Evolutionary conservation across 53 echinoderm and acorn worm species (phyloP).

Genomic region (Crossaster papposus): DNA sequence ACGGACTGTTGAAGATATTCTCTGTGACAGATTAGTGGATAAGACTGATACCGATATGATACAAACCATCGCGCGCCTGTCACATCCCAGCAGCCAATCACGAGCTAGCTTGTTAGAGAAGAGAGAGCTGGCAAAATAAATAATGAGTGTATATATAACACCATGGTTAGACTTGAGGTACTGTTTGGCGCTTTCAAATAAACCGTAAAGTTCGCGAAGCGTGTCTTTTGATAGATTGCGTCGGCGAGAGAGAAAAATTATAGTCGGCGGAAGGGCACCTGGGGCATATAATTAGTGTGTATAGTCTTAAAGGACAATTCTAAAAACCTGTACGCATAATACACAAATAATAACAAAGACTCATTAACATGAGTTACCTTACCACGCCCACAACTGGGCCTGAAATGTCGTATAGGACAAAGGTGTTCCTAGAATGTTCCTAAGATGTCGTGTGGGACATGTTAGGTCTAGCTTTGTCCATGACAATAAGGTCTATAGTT

Average conservation of each 20-base stretch:
- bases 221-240: not conserved
- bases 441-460: too few species aligned
- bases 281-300: too few species aligned
- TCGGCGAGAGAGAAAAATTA: not conserved
- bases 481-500: too few species aligned
- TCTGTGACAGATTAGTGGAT: conserved; percentile 21
- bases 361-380: too few species aligned
- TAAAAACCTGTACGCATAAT: too few species aligned
- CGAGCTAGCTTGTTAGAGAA: not conserved
- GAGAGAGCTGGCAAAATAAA: conserved; percentile 2
- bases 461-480: too few species aligned
- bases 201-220: conserved; percentile 2
- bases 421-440: too few species aligned
- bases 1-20: conserved; percentile 12
- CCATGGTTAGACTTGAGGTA: not conserved
- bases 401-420: too few species aligned
- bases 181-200: not conserved
- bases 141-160: not conserved
- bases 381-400: too few species aligned
- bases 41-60: not conserved
- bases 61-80: not conserved
- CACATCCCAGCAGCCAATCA: not conserved
- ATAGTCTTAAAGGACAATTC: too few species aligned
- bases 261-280: too few species aligned
- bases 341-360: too few species aligned